Conservation (phyloP, 2,113 vertebrate genomes). For the Coracopsis vasa region DNA sequence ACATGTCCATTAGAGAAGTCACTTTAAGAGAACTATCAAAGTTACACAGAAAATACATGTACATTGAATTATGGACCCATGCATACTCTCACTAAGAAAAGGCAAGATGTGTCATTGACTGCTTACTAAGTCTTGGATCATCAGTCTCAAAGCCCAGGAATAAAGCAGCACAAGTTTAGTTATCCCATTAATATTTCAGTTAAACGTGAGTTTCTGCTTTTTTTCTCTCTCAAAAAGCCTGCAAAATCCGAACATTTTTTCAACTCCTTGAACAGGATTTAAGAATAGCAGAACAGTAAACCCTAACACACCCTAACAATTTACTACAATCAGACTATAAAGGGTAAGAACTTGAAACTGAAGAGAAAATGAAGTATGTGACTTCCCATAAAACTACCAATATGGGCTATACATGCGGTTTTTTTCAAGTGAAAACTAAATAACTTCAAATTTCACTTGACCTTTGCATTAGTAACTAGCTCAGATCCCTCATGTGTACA, state of each 20-base stretch:
- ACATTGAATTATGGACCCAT: background rate
- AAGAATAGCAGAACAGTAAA: background rate
- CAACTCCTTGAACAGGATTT: background rate
- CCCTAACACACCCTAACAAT: background rate
- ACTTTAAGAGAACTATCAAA: background rate
- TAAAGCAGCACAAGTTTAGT: background rate
- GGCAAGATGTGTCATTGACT: background rate
- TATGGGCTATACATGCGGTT: fast-evolving
- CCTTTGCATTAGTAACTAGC: background rate
- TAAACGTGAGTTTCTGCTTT: background rate
- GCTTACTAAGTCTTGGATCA: background rate
- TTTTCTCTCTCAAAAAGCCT: background rate
- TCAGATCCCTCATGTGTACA: fast-evolving
- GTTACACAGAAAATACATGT: background rate
- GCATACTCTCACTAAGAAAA: background rate
- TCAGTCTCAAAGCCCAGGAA: background rate
- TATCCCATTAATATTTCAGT: background rate
- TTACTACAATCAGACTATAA: background rate
- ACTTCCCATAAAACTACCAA: background rate
- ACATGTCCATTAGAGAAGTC: background rate
- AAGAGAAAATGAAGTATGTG: background rate
- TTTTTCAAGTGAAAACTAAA: background rate
- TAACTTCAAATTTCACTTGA: background rate
- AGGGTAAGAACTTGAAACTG: background rate
- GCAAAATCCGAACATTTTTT: background rate